Conservation (phyloP, 92 coral and sea anemone species). For the Heliopora coerulea region DNA sequence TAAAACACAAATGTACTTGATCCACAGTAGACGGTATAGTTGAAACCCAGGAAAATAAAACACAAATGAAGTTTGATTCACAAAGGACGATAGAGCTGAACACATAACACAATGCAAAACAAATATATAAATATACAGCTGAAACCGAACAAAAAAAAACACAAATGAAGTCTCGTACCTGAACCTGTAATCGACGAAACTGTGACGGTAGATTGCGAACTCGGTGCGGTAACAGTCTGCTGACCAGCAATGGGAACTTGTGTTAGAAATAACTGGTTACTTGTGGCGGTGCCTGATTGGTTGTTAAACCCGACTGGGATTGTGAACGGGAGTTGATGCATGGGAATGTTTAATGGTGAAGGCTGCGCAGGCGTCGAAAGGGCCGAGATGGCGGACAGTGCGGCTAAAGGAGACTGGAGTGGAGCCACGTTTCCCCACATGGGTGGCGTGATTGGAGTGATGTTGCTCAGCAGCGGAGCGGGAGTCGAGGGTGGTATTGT, state of each 20-base stretch:
- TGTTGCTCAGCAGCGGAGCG: slow-evolving; percentile 54
- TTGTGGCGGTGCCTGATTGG: slow-evolving; percentile 64
- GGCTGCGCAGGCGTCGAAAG: slow-evolving; percentile 90
- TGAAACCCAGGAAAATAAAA: too few relatives aligned
- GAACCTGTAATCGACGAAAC: slow-evolving; percentile 63
- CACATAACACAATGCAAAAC: too few relatives aligned
- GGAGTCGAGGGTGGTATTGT: slow-evolving; percentile 85
- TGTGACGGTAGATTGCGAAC: slow-evolving; percentile 49
- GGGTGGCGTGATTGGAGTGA: slow-evolving; percentile 92
- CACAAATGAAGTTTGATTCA: too few relatives aligned
- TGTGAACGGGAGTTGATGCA: slow-evolving; percentile 81
- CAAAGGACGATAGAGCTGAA: too few relatives aligned
- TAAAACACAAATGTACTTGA: too few relatives aligned
- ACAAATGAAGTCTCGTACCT: slow-evolving; percentile 54
- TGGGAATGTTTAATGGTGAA: slow-evolving; percentile 84
- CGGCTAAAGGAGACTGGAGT: slow-evolving; percentile 91
- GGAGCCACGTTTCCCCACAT: slow-evolving; percentile 64
- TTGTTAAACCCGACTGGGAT: slow-evolving; percentile 76
- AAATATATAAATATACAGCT: too few relatives aligned
- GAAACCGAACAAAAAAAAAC: too few relatives aligned
- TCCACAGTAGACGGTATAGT: too few relatives aligned
- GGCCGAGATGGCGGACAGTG: slow-evolving; percentile 86
- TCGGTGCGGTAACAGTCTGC: slow-evolving; percentile 40
- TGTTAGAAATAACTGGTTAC: slow-evolving; percentile 79
- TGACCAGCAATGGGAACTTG: slow-evolving; percentile 59